Conservation (phyloP, 37 sponge, comb jelly and placozoan species). For the Mnemiopsis leidyi region DNA sequence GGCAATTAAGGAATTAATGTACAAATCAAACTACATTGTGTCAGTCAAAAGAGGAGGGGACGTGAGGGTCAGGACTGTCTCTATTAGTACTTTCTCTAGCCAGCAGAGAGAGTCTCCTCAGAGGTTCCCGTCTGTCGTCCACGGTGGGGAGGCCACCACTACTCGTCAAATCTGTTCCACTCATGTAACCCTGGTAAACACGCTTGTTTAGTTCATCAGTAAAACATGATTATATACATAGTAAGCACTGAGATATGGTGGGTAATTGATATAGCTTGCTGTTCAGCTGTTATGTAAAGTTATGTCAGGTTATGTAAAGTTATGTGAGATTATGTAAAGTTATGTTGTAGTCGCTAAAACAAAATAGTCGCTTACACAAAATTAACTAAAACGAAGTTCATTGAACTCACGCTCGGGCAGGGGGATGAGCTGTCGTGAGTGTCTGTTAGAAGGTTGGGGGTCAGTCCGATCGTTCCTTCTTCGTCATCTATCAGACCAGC, state of each 20-base stretch:
- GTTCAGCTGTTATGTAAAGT: no score
- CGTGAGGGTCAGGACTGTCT: constrained; percentile 61
- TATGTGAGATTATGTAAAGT: no score
- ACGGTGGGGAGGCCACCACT: constrained; percentile 1
- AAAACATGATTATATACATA: no score
- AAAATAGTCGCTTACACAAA: no score
- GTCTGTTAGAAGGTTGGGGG: background rate
- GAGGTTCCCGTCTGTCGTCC: background rate
- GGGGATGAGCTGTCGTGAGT: background rate
- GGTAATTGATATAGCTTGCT: no score
- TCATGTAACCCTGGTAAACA: constrained; percentile 61
- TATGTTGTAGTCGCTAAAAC: no score
- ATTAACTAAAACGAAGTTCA: no score
- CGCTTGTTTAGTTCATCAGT: no score
- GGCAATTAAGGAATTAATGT: no score
- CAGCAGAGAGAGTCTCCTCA: constrained; percentile 26
- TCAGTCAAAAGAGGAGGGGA: background rate
- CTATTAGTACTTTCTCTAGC: background rate
- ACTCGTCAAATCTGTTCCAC: constrained; percentile 22
- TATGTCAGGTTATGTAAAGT: no score
- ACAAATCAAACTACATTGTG: no score
- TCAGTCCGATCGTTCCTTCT: background rate
- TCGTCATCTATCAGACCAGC: background rate
- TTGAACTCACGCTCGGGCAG: background rate
- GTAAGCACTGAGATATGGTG: no score